A percentile compares a stretch with the other conserved stretches of the same genome.
phyloP scores from a whole-genome alignment of 2,888 invertebrate genomes.

The Boloria selene region DNA sequence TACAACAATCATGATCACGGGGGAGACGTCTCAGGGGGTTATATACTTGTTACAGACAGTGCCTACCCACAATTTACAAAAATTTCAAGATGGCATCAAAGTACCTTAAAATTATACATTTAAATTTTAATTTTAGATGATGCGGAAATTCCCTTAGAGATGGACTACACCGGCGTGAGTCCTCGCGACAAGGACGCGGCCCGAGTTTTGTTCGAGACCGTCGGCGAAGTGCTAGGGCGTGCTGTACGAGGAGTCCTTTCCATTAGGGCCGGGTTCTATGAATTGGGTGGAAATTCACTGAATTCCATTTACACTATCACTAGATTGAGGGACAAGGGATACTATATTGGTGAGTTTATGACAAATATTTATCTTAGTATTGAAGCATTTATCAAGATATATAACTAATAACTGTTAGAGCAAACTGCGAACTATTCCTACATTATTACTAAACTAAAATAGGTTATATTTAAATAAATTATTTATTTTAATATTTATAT shows the following conservation, averaged over 20 bases:
- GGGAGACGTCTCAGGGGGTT: too few relatives aligned
- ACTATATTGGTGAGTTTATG: slow-evolving; percentile 85
- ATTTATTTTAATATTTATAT: too few relatives aligned
- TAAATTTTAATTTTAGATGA: slow-evolving; percentile 62
- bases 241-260: slow-evolving; percentile 84
- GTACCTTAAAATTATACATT: too few relatives aligned
- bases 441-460: background rate
- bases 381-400: background rate
- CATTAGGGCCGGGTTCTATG: slow-evolving; percentile 88
- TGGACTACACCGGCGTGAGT: slow-evolving; percentile 85
- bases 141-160: slow-evolving; percentile 80
- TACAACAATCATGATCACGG: too few relatives aligned
- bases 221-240: slow-evolving; percentile 87
- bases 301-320: slow-evolving; percentile 93
- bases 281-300: slow-evolving; percentile 92
- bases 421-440: background rate
- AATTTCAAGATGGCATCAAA: too few relatives aligned
- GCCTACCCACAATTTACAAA: too few relatives aligned
- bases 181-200: slow-evolving; percentile 84
- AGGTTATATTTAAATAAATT: too few relatives aligned
- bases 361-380: background rate
- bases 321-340: slow-evolving; percentile 88
- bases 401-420: background rate
- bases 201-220: slow-evolving; percentile 87
- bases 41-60: too few relatives aligned